phyloP scores from a whole-genome alignment of 2,113 vertebrate genomes.

The Sterna hirundo region DNA sequence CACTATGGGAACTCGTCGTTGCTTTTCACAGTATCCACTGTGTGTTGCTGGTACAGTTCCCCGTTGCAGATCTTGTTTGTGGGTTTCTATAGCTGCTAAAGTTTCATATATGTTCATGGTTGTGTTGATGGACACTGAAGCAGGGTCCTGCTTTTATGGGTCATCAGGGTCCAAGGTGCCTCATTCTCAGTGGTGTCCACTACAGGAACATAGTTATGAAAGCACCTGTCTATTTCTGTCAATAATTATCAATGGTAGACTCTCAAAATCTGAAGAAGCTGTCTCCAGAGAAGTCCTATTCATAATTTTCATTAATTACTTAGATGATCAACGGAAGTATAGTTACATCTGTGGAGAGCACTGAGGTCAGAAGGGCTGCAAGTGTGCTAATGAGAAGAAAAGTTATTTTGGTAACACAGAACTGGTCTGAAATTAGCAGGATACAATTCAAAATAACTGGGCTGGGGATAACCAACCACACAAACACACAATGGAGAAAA shows the following conservation, averaged over 20 bases:
- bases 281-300: background rate
- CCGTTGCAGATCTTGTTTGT: background rate
- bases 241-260: background rate
- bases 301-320: background rate
- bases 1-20: background rate
- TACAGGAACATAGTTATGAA: background rate
- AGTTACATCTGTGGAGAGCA: background rate
- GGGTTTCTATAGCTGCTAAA: background rate
- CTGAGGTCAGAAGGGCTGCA: background rate
- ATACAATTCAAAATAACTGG: background rate
- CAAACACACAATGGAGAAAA: background rate
- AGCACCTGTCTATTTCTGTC: background rate
- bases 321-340: background rate
- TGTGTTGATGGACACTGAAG: background rate
- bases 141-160: background rate
- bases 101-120: background rate
- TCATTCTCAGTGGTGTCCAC: background rate
- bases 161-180: background rate
- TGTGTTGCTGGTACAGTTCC: background rate
- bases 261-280: background rate
- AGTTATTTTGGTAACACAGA: background rate
- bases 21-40: background rate
- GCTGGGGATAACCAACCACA: background rate
- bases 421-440: background rate
- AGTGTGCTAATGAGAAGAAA: background rate